These are phyloP conservation scores for Drosophila rellima DNA, from an alignment of 2,888 invertebrate species.

Conservation along the genomic window DNA sequence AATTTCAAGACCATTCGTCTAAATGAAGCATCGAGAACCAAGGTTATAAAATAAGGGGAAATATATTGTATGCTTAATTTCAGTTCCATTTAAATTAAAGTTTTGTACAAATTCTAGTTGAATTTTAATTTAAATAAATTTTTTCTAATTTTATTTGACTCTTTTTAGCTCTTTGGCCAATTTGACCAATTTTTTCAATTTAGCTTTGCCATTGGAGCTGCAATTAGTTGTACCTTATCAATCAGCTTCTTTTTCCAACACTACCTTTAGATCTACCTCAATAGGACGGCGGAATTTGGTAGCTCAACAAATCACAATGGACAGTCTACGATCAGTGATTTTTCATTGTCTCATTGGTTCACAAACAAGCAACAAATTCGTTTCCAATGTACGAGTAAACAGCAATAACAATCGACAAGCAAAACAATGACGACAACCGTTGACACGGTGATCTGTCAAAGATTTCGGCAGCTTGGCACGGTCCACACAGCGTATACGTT, in stretches of 20 bases:
- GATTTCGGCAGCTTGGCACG: slow-evolving; percentile 62
- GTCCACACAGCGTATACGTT: slow-evolving; percentile 46
- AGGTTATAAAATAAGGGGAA: no score
- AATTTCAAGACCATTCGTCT: no score
- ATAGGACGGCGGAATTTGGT: slow-evolving; percentile 40
- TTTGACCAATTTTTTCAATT: no score
- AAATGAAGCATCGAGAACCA: no score
- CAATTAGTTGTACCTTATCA: no score
- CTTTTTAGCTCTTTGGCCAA: no score
- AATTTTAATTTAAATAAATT: no score
- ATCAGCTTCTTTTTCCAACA: neutral
- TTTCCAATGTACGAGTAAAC: slow-evolving; percentile 43
- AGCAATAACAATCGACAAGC: slow-evolving; percentile 43
- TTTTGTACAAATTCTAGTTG: no score
- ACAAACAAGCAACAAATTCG: slow-evolving; percentile 54
- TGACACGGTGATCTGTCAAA: slow-evolving; percentile 74
- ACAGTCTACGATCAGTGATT: slow-evolving; percentile 17
- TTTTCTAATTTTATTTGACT: no score
- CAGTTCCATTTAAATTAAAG: no score
- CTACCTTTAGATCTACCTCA: neutral
- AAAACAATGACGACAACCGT: slow-evolving; percentile 54
- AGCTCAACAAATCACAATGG: slow-evolving; percentile 32
- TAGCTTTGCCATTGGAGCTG: no score
- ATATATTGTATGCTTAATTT: no score
- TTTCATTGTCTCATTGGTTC: slow-evolving; percentile 22